Percentiles rank a stretch among this genome's conserved stretches.
Conservation (phyloP, 1,140 invertebrate species). For the Fopius arisanus region DNA sequence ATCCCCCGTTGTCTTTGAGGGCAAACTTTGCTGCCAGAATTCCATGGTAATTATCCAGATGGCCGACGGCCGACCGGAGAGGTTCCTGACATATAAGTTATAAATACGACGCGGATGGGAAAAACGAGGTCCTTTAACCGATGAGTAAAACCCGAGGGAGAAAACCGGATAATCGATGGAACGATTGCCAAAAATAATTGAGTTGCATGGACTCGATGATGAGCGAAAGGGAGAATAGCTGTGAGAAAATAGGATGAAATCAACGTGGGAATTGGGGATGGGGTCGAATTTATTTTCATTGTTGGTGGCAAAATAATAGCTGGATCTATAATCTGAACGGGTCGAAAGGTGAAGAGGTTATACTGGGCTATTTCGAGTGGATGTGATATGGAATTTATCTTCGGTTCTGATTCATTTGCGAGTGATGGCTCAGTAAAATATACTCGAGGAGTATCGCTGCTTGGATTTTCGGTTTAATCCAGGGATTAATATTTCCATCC, state of each 20-base stretch:
- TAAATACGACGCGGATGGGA: not conserved
- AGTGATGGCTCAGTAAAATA: too few species aligned
- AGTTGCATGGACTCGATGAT: not conserved
- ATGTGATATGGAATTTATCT: too few species aligned
- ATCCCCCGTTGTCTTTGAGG: too few species aligned
- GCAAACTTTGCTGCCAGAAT: too few species aligned
- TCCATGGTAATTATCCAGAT: too few species aligned
- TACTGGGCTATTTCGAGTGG: too few species aligned
- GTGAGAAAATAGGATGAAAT: constrained; percentile 14
- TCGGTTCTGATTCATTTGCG: too few species aligned
- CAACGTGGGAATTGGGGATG: not conserved
- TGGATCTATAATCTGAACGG: not conserved
- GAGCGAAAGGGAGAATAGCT: not conserved
- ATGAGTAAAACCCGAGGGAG: not conserved
- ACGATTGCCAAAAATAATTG: not conserved
- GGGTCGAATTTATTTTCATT: constrained; percentile 18
- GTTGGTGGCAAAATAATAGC: constrained; percentile 5
- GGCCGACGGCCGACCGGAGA: too few species aligned
- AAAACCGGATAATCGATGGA: not conserved
- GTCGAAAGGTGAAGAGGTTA: constrained; percentile 35
- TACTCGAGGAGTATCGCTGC: not conserved
- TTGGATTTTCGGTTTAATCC: not conserved
- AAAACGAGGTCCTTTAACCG: not conserved
- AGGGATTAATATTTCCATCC: not conserved
- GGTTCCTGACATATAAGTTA: too few species aligned